Percentiles rank a stretch among this genome's conserved stretches.
phyloP scores from a whole-genome alignment of 2,113 vertebrate genomes.

The Elephantulus edwardii region DNA sequence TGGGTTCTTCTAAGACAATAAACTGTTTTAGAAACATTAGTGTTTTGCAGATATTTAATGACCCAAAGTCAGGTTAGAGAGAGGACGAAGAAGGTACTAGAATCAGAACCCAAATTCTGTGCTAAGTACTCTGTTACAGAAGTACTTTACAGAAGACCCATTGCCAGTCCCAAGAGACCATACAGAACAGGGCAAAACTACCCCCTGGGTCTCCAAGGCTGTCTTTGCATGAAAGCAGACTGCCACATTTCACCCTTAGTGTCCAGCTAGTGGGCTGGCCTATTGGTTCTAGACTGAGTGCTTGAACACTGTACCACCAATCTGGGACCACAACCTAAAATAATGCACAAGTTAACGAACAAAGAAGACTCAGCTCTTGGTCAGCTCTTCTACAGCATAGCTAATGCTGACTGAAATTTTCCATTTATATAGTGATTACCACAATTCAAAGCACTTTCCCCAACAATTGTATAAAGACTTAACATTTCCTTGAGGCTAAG shows the following conservation, averaged over 20 bases:
- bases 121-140: no score
- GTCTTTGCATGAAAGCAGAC: background rate
- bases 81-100: background rate
- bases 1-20: background rate
- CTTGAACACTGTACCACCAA: background rate
- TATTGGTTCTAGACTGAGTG: background rate
- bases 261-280: background rate
- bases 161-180: background rate
- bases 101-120: background rate
- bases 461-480: background rate
- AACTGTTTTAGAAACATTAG: no score
- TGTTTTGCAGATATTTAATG: slow-evolving; percentile 17
- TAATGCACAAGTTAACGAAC: background rate
- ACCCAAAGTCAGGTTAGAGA: background rate
- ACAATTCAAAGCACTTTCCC: background rate
- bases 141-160: no score
- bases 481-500: slow-evolving; percentile 12
- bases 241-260: background rate
- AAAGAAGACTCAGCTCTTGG: background rate
- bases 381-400: slow-evolving; percentile 27
- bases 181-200: background rate
- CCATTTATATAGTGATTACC: background rate
- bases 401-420: slow-evolving; percentile 10
- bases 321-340: background rate
- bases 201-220: background rate